phyloP scores from a whole-genome alignment of 2,113 vertebrate species.

The Tenebrosternarchus preto region DNA sequence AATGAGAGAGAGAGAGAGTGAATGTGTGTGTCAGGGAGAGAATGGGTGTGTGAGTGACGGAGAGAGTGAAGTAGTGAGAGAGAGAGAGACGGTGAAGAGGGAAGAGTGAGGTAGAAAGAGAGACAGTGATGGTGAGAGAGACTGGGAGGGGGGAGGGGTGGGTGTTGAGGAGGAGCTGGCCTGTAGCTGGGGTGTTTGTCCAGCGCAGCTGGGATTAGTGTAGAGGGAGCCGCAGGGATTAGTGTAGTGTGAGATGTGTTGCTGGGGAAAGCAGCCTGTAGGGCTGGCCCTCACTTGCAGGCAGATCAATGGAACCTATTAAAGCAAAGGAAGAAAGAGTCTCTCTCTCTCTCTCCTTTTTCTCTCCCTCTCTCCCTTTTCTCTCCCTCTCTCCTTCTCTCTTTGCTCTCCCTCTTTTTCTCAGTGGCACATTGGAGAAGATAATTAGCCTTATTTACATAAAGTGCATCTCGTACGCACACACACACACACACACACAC shows the following conservation, averaged over 20 bases:
- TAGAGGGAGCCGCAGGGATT: slow-evolving; percentile 26
- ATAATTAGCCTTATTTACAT: slow-evolving; percentile 67
- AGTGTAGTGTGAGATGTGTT: slow-evolving; percentile 32
- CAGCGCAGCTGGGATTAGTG: slow-evolving; percentile 35
- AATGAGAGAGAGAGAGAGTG: too few relatives aligned
- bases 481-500: too few relatives aligned
- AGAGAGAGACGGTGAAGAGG: too few relatives aligned
- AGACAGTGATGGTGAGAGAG: background rate
- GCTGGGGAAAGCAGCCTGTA: background rate
- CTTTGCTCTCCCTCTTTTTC: background rate
- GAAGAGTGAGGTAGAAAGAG: background rate
- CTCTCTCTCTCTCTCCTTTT: background rate
- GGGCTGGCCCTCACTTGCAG: slow-evolving; percentile 24
- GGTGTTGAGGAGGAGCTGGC: background rate
- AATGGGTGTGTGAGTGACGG: too few relatives aligned
- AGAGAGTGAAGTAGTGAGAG: slow-evolving; percentile 20
- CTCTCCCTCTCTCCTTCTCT: background rate
- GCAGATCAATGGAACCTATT: slow-evolving; percentile 60
- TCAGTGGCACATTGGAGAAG: slow-evolving; percentile 45
- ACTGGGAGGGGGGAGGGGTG: background rate
- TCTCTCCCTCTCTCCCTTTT: background rate
- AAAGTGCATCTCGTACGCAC: slow-evolving; percentile 36
- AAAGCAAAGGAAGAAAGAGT: slow-evolving; percentile 46
- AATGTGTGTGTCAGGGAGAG: too few relatives aligned
- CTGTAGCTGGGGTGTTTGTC: slow-evolving; percentile 45